Percentiles rank a stretch among this genome's conserved stretches.
phyloP scores from a whole-genome alignment of 2,888 invertebrate genomes.

The Caenorhabditis sp. region DNA sequence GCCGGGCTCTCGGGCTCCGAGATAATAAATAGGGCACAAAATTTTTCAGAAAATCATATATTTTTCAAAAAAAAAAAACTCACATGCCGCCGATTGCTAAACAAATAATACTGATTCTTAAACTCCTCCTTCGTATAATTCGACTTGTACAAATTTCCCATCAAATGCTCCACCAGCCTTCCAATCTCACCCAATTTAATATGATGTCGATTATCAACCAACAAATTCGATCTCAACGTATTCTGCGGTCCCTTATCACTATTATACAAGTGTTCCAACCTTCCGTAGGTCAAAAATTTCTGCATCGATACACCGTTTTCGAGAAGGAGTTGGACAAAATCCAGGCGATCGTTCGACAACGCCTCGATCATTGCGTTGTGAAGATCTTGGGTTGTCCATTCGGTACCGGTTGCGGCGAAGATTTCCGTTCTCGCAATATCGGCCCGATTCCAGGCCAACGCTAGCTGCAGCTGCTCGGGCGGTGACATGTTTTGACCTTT shows the following conservation, averaged over 20 bases:
- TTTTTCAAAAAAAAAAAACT: not conserved
- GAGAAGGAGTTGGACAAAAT: conserved; percentile 93
- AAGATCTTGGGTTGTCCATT: conserved; percentile 91
- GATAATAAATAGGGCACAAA: no score
- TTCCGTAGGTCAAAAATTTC: conserved; percentile 91
- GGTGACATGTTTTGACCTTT: conserved; percentile 74
- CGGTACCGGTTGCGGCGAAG: conserved; percentile 71
- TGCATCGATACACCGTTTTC: conserved; percentile 98
- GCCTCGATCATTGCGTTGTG: conserved; percentile 99
- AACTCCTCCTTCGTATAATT: conserved; percentile 93
- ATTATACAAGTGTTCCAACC: conserved; percentile 90
- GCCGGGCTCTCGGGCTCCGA: no score
- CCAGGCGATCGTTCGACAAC: conserved; percentile 96
- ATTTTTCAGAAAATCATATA: no score
- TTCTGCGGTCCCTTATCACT: conserved; percentile 86
- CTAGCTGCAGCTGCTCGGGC: conserved; percentile 82
- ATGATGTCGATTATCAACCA: conserved; percentile 29
- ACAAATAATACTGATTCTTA: conserved; percentile 66
- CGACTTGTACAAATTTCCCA: conserved; percentile 96
- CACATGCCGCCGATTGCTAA: conserved; percentile 49
- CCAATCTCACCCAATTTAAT: conserved; percentile 74
- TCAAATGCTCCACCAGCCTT: conserved; percentile 92
- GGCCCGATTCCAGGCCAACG: conserved; percentile 95
- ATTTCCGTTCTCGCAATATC: conserved; percentile 91
- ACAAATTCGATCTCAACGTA: conserved; percentile 76